phyloP scores from a whole-genome alignment of 2,888 invertebrate species.

The Noctua janthina region DNA sequence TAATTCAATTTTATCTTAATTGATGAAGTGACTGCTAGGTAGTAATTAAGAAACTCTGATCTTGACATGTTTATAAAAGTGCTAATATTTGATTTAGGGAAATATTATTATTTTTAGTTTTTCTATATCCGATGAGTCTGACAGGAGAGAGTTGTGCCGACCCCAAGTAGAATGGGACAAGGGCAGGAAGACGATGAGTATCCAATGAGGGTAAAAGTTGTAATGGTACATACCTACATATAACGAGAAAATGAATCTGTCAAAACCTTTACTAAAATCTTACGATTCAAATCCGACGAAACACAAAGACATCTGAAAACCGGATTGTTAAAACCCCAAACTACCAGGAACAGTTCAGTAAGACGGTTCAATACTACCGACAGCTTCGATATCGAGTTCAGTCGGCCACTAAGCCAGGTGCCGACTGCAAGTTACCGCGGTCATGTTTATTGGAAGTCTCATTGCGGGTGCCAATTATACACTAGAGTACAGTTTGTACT shows the following conservation, averaged over 20 bases:
- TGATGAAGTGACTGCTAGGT: no score
- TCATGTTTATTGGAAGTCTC: conserved; percentile 21
- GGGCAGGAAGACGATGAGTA: neutral
- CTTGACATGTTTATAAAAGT: neutral
- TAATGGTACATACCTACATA: neutral
- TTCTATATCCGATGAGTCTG: no score
- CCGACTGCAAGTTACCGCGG: conserved; percentile 6
- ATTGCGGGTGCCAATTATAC: conserved; percentile 27
- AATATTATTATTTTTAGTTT: neutral
- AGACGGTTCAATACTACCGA: conserved; percentile 6
- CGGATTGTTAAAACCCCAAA: neutral
- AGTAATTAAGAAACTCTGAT: no score
- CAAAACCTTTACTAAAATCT: neutral
- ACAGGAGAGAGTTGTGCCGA: no score
- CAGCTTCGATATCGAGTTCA: conserved; percentile 14
- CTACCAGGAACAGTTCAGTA: conserved; percentile 7
- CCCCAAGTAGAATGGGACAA: no score
- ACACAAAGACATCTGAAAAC: neutral
- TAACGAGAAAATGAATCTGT: neutral
- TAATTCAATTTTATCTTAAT: conserved; percentile 8
- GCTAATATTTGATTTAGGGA: neutral
- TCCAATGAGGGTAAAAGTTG: neutral
- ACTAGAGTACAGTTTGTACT: neutral
- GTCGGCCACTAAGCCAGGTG: conserved; percentile 38
- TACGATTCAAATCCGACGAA: neutral